Percentiles rank a stretch among this genome's conserved stretches.
These are phyloP conservation scores for Argyresthia albistria DNA, from an alignment of 2,888 invertebrate species.

Conservation along the genomic window DNA sequence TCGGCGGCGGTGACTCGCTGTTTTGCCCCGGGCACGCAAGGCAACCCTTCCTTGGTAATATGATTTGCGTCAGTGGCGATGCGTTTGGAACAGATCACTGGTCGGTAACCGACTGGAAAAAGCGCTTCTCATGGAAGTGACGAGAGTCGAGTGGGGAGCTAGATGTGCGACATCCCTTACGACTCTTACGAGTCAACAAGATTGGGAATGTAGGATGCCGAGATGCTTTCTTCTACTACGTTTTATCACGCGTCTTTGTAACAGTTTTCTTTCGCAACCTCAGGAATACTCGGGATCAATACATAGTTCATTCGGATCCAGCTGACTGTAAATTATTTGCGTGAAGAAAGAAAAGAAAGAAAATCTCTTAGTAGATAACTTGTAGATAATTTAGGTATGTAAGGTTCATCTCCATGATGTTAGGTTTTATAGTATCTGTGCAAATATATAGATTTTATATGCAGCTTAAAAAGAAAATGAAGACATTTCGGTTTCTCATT, in stretches of 20 bases:
- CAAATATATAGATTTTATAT: too few relatives aligned
- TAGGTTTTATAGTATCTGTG: too few relatives aligned
- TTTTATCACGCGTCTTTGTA: neutral
- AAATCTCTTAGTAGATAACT: too few relatives aligned
- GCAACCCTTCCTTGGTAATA: conserved; percentile 65
- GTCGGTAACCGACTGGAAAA: conserved; percentile 70
- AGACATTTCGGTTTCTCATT: neutral
- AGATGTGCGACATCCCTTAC: conserved; percentile 12
- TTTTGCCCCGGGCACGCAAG: conserved; percentile 26
- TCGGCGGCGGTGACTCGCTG: conserved; percentile 53
- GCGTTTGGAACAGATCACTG: conserved; percentile 67
- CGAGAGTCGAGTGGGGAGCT: conserved; percentile 42
- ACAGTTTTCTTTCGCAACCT: too few relatives aligned
- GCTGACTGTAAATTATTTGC: too few relatives aligned
- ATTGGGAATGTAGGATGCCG: neutral
- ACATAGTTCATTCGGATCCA: too few relatives aligned
- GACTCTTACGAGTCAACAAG: neutral
- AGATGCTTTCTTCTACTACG: neutral
- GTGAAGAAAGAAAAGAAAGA: too few relatives aligned
- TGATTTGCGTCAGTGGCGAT: conserved; percentile 71
- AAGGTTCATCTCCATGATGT: too few relatives aligned
- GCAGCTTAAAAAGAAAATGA: too few relatives aligned
- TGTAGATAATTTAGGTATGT: too few relatives aligned
- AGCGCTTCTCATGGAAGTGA: conserved; percentile 53
- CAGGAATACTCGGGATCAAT: too few relatives aligned